These are phyloP conservation scores for Acrobasis suavella DNA, from an alignment of 2,888 invertebrate genomes.

Conservation along the genomic window DNA sequence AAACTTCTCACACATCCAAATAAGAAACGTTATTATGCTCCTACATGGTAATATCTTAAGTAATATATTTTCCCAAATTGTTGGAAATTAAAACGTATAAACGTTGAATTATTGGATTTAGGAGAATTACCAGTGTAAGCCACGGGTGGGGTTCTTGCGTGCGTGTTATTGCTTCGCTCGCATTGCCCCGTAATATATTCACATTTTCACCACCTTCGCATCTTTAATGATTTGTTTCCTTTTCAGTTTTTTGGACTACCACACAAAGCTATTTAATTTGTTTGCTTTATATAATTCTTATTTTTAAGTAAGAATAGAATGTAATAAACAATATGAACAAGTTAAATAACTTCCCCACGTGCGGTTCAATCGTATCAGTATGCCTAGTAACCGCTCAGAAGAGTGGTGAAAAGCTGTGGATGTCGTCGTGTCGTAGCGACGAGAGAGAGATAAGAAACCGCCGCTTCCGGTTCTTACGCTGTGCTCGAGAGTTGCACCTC, in stretches of 20 bases:
- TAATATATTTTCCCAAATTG: conserved; percentile 56
- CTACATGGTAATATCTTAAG: conserved; percentile 1
- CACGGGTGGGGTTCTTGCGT: conserved; percentile 70
- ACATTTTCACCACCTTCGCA: conserved; percentile 78
- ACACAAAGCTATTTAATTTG: background rate
- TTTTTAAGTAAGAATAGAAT: background rate
- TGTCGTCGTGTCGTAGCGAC: background rate
- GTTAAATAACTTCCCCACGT: background rate
- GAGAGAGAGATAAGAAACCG: background rate
- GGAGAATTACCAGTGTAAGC: conserved; percentile 63
- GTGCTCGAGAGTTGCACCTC: conserved; percentile 3
- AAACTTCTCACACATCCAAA: background rate
- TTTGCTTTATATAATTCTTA: background rate
- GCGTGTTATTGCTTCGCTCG: conserved; percentile 72
- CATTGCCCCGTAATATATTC: conserved; percentile 77
- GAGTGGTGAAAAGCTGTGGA: background rate
- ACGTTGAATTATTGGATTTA: conserved; percentile 75
- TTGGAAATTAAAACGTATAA: conserved; percentile 71
- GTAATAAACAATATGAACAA: background rate
- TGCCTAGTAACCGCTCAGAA: background rate
- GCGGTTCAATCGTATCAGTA: background rate
- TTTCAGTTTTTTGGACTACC: conserved; percentile 46
- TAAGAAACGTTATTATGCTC: background rate
- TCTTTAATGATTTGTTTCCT: conserved; percentile 70
- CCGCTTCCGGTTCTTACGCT: conserved; percentile 6